Evolutionary conservation across 2,888 invertebrate genomes (phyloP).

Genomic region (Andrena trimmerana): DNA sequence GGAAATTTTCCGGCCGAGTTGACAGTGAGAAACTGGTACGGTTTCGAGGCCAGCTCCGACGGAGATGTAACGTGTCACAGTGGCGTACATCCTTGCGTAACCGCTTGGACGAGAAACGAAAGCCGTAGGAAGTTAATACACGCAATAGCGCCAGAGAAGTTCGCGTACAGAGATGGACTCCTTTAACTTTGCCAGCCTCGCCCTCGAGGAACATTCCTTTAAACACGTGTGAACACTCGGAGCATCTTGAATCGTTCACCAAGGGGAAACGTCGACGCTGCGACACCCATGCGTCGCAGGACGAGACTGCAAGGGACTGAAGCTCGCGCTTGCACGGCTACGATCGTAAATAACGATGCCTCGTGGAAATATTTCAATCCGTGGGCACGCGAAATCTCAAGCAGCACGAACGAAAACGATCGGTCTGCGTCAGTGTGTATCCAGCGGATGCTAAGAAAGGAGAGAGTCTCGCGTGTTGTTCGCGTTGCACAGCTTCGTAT

Average conservation of each 20-base stretch:
- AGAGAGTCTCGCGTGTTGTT: conserved; percentile 18
- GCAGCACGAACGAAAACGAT: conserved; percentile 70
- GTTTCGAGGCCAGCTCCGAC: conserved; percentile 2
- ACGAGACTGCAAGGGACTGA: conserved; percentile 11
- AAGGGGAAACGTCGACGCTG: not conserved
- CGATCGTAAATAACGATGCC: conserved; percentile 64
- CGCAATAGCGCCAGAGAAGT: no score
- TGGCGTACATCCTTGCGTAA: conserved; percentile 12
- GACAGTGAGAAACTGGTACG: not conserved
- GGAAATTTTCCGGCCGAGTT: not conserved
- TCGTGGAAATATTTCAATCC: conserved; percentile 69
- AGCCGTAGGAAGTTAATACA: conserved; percentile 8
- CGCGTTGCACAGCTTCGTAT: conserved; percentile 13
- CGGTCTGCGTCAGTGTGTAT: conserved; percentile 65
- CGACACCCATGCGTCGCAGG: not conserved
- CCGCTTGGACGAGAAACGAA: not conserved
- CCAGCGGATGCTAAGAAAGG: not conserved
- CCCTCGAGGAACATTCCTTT: no score
- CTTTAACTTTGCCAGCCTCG: no score
- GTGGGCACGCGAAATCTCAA: conserved; percentile 60
- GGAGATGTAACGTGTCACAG: not conserved
- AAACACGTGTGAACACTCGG: no score
- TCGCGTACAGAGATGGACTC: no score
- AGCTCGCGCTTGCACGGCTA: not conserved
- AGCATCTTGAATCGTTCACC: no score